Conservation (phyloP, 2,888 invertebrate genomes). For the Conchocele bisecta region DNA sequence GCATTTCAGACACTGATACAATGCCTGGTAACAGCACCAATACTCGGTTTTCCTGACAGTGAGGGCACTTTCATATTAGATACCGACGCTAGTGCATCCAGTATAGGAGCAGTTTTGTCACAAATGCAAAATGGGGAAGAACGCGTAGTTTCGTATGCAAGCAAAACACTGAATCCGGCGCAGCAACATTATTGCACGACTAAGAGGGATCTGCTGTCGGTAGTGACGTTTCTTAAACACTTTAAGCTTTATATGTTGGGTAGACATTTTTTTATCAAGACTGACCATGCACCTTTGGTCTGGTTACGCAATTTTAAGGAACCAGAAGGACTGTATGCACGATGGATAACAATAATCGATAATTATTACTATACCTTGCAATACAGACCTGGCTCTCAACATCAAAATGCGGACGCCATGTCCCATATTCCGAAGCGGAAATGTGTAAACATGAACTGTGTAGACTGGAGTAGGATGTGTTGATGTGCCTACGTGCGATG, state of each 20-base stretch:
- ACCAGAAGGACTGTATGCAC: conserved; percentile 41
- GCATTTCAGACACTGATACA: conserved; percentile 28
- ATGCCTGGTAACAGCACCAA: not conserved
- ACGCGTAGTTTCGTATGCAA: conserved; percentile 51
- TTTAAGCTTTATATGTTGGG: conserved; percentile 58
- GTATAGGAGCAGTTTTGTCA: conserved; percentile 57
- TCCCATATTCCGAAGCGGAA: conserved; percentile 30
- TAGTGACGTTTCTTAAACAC: conserved; percentile 53
- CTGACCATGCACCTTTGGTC: conserved; percentile 56
- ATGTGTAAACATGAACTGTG: not conserved
- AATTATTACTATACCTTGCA: conserved; percentile 40
- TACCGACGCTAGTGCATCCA: conserved; percentile 54
- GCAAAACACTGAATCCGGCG: conserved; percentile 34
- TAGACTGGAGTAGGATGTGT: no score
- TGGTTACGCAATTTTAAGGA: conserved; percentile 58
- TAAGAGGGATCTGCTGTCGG: conserved; percentile 47
- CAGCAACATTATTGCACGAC: conserved; percentile 51
- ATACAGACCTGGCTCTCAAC: conserved; percentile 36
- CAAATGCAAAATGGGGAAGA: conserved; percentile 56
- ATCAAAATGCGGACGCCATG: conserved; percentile 36
- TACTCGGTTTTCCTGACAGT: conserved; percentile 22
- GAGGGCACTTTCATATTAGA: conserved; percentile 44
- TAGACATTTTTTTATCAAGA: conserved; percentile 44
- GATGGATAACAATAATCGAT: conserved; percentile 46
- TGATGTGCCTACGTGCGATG: no score